Percentiles rank a stretch among this genome's conserved stretches.
These are phyloP conservation scores for Pyrrhosoma nymphula DNA, from an alignment of 2,888 invertebrate species.

Conservation along the genomic window DNA sequence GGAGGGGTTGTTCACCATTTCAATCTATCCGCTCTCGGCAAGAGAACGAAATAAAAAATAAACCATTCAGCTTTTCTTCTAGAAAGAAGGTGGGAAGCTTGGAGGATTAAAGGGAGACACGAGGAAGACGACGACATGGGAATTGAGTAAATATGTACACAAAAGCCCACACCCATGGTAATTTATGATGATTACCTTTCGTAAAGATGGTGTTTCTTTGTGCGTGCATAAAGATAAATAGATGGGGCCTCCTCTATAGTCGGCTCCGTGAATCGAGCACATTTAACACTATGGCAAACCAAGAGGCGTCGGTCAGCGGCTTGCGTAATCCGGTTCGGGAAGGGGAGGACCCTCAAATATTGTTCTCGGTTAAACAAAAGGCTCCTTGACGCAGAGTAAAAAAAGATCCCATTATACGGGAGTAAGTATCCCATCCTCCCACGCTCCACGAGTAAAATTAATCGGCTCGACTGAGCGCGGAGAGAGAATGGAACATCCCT, in stretches of 20 bases:
- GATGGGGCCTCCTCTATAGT: constrained; percentile 9
- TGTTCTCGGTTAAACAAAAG: constrained; percentile 33
- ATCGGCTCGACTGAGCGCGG: neutral
- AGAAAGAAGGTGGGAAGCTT: neutral
- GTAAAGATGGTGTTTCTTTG: constrained; percentile 40
- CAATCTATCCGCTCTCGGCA: neutral
- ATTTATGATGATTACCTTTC: constrained; percentile 60
- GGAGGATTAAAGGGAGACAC: neutral
- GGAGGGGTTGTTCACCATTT: neutral
- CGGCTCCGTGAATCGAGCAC: constrained; percentile 1
- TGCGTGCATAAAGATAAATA: neutral
- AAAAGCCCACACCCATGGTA: constrained; percentile 41
- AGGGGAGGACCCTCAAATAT: neutral
- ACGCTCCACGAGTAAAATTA: neutral
- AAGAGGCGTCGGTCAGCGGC: neutral
- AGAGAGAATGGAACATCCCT: neutral
- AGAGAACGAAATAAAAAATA: neutral
- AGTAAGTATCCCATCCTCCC: constrained; percentile 2
- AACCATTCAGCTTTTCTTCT: neutral
- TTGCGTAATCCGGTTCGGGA: constrained; percentile 28
- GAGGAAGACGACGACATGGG: neutral
- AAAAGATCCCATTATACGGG: constrained; percentile 16
- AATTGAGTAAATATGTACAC: constrained; percentile 47
- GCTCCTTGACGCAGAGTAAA: neutral
- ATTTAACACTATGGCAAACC: constrained; percentile 2